Evolutionary conservation across 2,113 vertebrate species (phyloP).

Genomic region (Rissa tridactyla): DNA sequence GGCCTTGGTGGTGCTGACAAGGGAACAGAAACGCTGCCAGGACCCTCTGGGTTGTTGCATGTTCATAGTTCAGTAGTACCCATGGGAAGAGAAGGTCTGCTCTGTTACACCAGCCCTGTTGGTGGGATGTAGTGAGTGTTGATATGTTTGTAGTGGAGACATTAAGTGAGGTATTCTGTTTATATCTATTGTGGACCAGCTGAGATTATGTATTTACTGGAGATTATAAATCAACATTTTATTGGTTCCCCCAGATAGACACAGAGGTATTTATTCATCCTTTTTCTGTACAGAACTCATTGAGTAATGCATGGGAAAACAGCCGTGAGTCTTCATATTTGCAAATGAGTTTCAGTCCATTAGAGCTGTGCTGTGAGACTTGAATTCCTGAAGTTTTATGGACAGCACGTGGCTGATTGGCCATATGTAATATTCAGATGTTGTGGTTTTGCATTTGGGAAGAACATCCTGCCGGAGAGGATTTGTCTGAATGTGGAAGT

Average conservation of each 20-base stretch:
- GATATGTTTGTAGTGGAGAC: neutral
- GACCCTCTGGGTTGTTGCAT: neutral
- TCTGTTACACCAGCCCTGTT: neutral
- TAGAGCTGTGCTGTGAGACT: neutral
- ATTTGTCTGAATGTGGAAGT: neutral
- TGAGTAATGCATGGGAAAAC: neutral
- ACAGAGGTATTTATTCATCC: neutral
- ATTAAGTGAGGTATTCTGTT: neutral
- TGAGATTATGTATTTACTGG: neutral
- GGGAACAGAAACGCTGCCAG: neutral
- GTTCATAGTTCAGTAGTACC: neutral
- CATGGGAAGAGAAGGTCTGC: neutral
- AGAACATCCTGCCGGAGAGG: neutral
- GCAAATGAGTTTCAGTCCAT: slow-evolving; percentile 10
- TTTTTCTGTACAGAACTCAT: neutral
- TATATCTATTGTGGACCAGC: neutral
- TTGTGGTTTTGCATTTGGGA: neutral
- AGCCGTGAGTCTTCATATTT: neutral
- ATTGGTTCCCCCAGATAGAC: neutral
- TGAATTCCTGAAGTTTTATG: neutral
- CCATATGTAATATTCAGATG: neutral
- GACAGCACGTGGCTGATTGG: neutral
- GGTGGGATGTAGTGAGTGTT: neutral
- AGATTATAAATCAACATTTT: neutral
- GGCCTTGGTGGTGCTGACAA: neutral